These are phyloP conservation scores for Tachyglossus aculeatus DNA, from an alignment of 2,797 vertebrate genomes.

Conservation along the genomic window DNA sequence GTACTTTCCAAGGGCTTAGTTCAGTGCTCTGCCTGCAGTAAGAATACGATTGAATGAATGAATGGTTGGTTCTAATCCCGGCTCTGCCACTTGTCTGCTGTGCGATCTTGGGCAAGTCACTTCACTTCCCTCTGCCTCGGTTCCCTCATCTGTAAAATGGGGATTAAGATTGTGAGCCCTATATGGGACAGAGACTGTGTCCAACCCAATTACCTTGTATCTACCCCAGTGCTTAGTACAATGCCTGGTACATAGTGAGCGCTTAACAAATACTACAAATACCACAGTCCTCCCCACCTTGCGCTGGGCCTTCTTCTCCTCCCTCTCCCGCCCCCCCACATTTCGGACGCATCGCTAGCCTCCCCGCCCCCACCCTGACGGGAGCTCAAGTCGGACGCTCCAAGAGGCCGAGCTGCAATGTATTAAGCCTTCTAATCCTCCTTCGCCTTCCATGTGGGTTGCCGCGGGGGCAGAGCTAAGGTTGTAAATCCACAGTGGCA, in stretches of 20 bases:
- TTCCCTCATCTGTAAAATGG: too few relatives aligned
- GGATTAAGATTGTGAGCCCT: too few relatives aligned
- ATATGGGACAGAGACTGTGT: too few relatives aligned
- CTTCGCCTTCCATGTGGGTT: slow-evolving; percentile 88
- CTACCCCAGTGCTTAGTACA: neutral
- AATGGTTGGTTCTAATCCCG: too few relatives aligned
- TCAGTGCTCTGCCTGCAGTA: too few relatives aligned
- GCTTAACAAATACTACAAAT: neutral
- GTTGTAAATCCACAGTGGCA: slow-evolving; percentile 84
- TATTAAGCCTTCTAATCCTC: slow-evolving; percentile 91
- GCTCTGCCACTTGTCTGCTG: too few relatives aligned
- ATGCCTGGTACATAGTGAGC: fast-evolving
- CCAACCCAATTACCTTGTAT: too few relatives aligned
- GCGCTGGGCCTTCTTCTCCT: slow-evolving; percentile 74
- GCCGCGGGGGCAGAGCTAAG: slow-evolving; percentile 73
- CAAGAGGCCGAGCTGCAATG: slow-evolving; percentile 70
- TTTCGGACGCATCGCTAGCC: slow-evolving; percentile 53
- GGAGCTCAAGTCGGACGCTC: slow-evolving; percentile 35
- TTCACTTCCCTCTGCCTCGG: too few relatives aligned
- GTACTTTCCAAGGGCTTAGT: too few relatives aligned
- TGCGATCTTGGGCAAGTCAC: too few relatives aligned
- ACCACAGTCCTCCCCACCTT: neutral
- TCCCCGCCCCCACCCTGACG: neutral
- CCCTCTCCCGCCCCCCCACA: slow-evolving; percentile 64
- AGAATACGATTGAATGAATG: too few relatives aligned